Evolutionary conservation across 1,140 invertebrate species (phyloP).

Genomic region (Neodiprion virginianus): DNA sequence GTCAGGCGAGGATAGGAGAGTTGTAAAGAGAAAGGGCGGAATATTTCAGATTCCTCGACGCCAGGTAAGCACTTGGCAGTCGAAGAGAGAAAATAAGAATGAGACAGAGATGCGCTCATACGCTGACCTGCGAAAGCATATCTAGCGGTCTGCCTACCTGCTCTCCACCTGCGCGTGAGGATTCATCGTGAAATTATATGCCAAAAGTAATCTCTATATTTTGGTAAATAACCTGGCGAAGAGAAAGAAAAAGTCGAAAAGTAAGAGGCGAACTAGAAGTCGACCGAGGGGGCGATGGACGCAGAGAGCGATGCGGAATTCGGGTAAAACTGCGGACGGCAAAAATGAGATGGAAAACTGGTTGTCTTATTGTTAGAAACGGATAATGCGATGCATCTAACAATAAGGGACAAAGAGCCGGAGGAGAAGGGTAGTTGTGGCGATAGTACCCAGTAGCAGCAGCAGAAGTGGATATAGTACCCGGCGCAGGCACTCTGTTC

Average conservation of each 20-base stretch:
- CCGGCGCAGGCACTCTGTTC: constrained; percentile 29
- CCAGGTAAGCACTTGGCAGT: neutral
- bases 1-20: neutral
- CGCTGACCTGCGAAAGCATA: neutral
- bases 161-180: too few relatives aligned
- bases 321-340: too few relatives aligned
- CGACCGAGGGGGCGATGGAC: too few relatives aligned
- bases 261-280: too few relatives aligned
- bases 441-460: constrained; percentile 20
- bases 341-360: constrained; percentile 34
- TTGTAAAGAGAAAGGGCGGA: neutral
- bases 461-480: constrained; percentile 30
- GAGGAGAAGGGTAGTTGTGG: neutral
- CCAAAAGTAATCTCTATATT: too few relatives aligned
- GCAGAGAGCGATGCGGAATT: too few relatives aligned
- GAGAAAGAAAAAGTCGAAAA: too few relatives aligned
- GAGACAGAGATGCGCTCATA: neutral
- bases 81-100: neutral
- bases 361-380: constrained; percentile 22
- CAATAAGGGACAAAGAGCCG: neutral
- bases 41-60: neutral
- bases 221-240: too few relatives aligned
- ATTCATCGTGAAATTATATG: too few relatives aligned
- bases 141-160: neutral
- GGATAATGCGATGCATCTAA: too few relatives aligned